These are phyloP conservation scores for Ctenomys sociabilis DNA, from an alignment of 2,113 vertebrate species.

Conservation along the genomic window DNA sequence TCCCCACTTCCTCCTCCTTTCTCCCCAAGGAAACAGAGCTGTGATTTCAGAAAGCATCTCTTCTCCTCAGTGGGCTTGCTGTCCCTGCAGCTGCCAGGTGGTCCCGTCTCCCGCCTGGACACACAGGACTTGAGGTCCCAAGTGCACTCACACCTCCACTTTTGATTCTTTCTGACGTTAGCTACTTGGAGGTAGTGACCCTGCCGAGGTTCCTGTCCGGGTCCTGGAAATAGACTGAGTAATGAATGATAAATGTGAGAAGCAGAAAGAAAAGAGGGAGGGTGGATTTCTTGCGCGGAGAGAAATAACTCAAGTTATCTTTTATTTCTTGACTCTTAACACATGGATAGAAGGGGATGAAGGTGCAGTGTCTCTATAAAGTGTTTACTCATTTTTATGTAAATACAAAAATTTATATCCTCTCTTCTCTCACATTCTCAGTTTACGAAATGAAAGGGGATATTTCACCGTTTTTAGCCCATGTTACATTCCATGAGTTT, in stretches of 20 bases:
- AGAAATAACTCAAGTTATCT: not conserved
- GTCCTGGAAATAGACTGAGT: constrained; percentile 49
- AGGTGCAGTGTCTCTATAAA: not conserved
- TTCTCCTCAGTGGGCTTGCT: not conserved
- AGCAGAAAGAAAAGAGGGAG: not conserved
- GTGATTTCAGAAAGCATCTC: rapidly evolving
- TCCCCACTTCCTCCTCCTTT: not conserved
- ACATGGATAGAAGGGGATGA: too few relatives aligned
- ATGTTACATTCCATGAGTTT: not conserved
- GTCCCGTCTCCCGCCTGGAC: not conserved
- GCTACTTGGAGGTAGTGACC: constrained; percentile 63
- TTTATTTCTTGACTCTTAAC: constrained; percentile 1
- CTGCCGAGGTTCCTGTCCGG: constrained; percentile 26
- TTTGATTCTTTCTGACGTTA: constrained; percentile 74
- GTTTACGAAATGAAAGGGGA: not conserved
- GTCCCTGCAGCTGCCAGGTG: not conserved
- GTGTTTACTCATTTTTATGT: not conserved
- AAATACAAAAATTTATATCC: not conserved
- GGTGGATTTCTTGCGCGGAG: not conserved
- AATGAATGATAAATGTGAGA: constrained; percentile 50
- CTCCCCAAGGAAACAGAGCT: not conserved
- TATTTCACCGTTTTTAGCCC: not conserved
- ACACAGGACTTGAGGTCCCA: not conserved
- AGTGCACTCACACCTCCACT: constrained; percentile 64
- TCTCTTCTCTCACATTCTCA: constrained; percentile 35